Base-by-base conservation (phyloP, 1,140 invertebrate species). In the Scaptomyza graminum region DNA sequence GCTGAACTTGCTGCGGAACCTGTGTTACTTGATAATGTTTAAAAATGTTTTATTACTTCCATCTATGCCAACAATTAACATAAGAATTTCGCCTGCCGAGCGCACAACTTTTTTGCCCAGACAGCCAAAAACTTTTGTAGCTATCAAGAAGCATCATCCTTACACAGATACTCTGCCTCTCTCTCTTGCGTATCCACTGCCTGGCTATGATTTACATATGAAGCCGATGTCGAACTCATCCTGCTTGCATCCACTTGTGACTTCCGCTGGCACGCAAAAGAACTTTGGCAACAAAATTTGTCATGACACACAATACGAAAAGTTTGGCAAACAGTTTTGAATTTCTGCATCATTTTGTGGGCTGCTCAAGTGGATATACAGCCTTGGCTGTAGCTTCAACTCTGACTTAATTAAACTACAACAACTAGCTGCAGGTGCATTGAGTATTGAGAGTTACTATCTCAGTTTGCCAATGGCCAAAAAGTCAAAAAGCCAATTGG, bases 11-110 rank as follows among this genome's bases (percentile, higher is more conserved):
- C 31, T 31, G 43, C 56, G 69, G 55, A 81, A 82, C 70, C 72
- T 87, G 70, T 50, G 70, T 43, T 34, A 59, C 47, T 87, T 75
- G 82, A 87, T 82, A 87, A 82, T 87, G 82, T 82, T 87, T 63
- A 57, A 67, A 82, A 75, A 87, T 82, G 82, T 87, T 87, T 88
- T 87, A 87, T 88, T 87, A 87, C 82, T 87, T 87, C 83, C 82
- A 87, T 78, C 78, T 82, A 87, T 88, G 82, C 78, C 71, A 88
- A 82, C 83, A 87, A 87, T 87, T 87, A 87, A 79, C 82, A 87
- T 87, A 87, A 76, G 70, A 88, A 87, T 87, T 72, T 73, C 62
- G 65, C 60, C 52, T 56, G 47, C 47, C n/a, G 15, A 61, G 18
- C 47, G 1, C 31, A 34, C 60, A 84, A 84, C 64, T 76, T 57